Base-by-base conservation (phyloP, 2,888 invertebrate species). In the Branchinecta sandiegonensis region DNA sequence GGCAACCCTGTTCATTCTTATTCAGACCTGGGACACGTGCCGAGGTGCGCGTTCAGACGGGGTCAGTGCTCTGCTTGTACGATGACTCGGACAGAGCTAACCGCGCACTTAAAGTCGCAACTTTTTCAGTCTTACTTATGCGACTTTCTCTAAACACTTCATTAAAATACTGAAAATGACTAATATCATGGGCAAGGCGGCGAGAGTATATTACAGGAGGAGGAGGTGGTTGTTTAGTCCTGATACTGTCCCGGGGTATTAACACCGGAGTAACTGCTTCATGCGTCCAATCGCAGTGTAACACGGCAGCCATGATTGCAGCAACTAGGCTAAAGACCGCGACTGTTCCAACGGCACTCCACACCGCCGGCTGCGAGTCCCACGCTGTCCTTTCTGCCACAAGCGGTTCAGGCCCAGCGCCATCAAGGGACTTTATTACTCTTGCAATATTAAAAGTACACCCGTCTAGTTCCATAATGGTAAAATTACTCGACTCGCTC, bases 201-300 rank as follows among this genome's bases (percentile, higher is more conserved):
- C 65, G 65, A 14, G 69, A 65, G 66, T 69, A 69, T 17, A 69
- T 69, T 17, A 69, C 69, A 9, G 69, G 66, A 13, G 69, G 69
- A 12, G 69, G 68, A 10, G 23, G 23, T 1, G 50, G 23, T 46
- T n/a, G 63, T 11, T 56, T 56, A 56, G 63, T 56, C 23, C 11
- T 56, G 8, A 56, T 23, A 23, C 63, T 56, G 23, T 56, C 23
- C 8, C 9, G n/a, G 37, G 37, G 37, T 10, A 56, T 56, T 56
- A 56, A 56, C n/a, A 56, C n/a, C 8, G 63, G 63, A 8, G n/a
- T 23, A 37, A 37, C 37, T 17, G 63, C 63, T 56, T 56, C 63
- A 56, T 56, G 63, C 9, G 63, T 56, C 63, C 63, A n/a, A 56
- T 56, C 14, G 10, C 63, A 56, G 11, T 56, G 63, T 8, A 56